These are phyloP conservation scores for Chelon auratus DNA, from an alignment of 2,797 vertebrate species.

Conservation along the genomic window DNA sequence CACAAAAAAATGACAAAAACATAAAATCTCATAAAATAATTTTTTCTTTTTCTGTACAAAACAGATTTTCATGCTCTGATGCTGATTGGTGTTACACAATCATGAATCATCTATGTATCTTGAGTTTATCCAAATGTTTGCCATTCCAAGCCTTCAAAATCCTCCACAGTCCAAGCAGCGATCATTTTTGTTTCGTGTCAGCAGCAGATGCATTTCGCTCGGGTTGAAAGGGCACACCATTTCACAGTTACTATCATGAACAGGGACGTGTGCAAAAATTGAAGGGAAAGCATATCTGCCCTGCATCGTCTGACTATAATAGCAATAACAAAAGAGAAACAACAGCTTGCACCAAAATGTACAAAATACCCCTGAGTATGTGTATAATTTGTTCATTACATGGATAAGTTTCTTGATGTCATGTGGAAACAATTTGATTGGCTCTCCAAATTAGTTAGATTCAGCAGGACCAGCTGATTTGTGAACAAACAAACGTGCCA, in stretches of 20 bases:
- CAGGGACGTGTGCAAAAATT: not conserved
- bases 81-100: conserved; percentile 45
- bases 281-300: not conserved
- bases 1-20: conserved; percentile 2
- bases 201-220: not conserved
- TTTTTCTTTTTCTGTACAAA: not conserved
- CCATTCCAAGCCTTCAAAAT: conserved; percentile 28
- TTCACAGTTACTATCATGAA: not conserved
- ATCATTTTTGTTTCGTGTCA: not conserved
- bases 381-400: too few species aligned
- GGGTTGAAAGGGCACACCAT: not conserved
- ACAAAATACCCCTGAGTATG: too few species aligned
- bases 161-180: not conserved
- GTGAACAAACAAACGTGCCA: too few species aligned
- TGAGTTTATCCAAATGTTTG: conserved; percentile 42
- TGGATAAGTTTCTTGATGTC: too few species aligned
- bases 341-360: not conserved
- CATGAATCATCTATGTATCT: conserved; percentile 26
- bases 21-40: conserved; percentile 18
- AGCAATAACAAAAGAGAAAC: not conserved
- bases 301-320: not conserved
- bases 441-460: too few species aligned
- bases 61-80: not conserved
- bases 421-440: too few species aligned
- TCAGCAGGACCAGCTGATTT: too few species aligned